Evolutionary conservation across 2,888 invertebrate genomes (phyloP), one percentile per base, ranked within the genome.

Genomic region (Iphiclides podalirius): DNA sequence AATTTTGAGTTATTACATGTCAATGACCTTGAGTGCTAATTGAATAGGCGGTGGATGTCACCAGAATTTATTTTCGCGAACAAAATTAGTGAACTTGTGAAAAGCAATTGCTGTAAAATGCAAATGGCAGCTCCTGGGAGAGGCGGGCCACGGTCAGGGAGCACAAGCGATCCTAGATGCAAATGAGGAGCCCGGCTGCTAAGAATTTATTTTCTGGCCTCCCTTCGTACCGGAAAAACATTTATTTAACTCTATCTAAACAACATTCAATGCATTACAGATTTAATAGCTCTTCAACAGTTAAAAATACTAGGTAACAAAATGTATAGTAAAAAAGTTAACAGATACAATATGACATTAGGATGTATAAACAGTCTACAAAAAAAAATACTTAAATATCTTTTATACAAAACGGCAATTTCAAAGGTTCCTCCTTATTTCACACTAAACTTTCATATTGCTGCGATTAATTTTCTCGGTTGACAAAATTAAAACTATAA

Each of bases 21-120:
- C n/a, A 20, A 20, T 20, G 6, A 20, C 4, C 20, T 26, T 36
- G 15, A 36, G 26, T 26, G 34, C 1, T 38, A 23, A 26, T 17
- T 33, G 16, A 38, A 40, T 37, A 40, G 33, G 34, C 20, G 14
- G 36, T 17, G 38, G 26, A 12, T 35, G 50, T 54, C 20, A 8
- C 4, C 9, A 20, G 12, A 57, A 60, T 58, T 56, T 61, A 53
- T 55, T 52, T 57, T 53, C 44, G 52, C 50, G 54, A 49, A 57
- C 52, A 58, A 60, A 71, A 84, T 80, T 80, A 77, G 74, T 71
- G 67, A 71, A 79, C 69, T 77, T 78, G 72, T 75, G 72, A 72
- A 72, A 80, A 81, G 79, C 79, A 81, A 85, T 83, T 78, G 75
- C 74, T 69, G 75, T 75, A 72, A 74, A 65, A 84, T 82, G 84